phyloP scores from a whole-genome alignment of 2,113 vertebrate species.

The Tursiops truncatus region DNA sequence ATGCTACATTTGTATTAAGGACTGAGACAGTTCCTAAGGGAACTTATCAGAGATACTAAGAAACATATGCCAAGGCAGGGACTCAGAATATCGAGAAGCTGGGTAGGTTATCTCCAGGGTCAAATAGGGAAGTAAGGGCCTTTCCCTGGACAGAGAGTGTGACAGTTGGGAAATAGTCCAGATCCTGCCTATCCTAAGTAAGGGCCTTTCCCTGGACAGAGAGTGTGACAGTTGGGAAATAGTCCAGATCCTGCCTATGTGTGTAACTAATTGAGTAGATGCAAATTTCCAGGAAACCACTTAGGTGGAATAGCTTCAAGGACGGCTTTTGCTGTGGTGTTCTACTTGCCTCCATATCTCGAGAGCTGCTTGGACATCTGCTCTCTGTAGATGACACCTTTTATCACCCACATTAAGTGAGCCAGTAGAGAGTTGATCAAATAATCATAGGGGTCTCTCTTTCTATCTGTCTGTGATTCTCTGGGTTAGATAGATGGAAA shows the following conservation, averaged over 20 bases:
- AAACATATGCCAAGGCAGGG: background rate
- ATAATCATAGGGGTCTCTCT: background rate
- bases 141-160: background rate
- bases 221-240: background rate
- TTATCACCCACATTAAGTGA: conserved; percentile 6
- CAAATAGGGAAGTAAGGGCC: background rate
- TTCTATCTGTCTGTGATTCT: background rate
- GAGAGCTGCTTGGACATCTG: background rate
- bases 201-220: background rate
- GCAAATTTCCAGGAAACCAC: background rate
- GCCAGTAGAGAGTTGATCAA: background rate
- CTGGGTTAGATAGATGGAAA: background rate
- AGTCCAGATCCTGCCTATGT: background rate
- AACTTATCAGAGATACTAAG: conserved; percentile 31
- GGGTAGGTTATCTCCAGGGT: background rate
- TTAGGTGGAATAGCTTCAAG: background rate
- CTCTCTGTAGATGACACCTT: background rate
- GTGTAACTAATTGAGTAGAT: background rate
- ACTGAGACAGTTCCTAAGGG: background rate
- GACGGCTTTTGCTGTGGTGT: background rate
- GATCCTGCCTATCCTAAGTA: background rate
- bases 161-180: background rate
- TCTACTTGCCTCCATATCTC: background rate
- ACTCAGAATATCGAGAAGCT: background rate
- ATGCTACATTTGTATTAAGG: background rate